phyloP scores from a whole-genome alignment of 2,888 invertebrate genomes.

The Eupeodes latifasciatus region DNA sequence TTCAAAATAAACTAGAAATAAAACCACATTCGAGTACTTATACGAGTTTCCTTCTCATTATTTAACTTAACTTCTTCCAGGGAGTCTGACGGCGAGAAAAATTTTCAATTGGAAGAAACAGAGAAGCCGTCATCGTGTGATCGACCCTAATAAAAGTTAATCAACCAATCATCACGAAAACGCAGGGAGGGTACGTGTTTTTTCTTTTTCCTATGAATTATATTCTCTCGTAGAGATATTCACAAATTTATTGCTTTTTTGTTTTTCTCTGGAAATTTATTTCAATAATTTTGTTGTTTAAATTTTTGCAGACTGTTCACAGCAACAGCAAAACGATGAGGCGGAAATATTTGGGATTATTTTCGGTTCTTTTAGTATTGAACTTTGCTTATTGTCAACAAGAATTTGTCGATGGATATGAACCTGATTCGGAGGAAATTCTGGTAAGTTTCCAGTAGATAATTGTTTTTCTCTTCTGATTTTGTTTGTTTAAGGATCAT shows the following conservation, averaged over 20 bases:
- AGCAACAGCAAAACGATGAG: conserved; percentile 48
- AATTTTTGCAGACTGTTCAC: conserved; percentile 50
- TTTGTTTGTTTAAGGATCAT: not conserved
- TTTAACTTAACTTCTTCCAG: conserved; percentile 39
- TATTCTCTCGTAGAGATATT: not conserved
- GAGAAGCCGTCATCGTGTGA: conserved; percentile 56
- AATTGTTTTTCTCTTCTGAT: not conserved
- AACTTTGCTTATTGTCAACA: conserved; percentile 61
- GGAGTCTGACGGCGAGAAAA: conserved; percentile 30
- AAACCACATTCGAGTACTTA: conserved; percentile 27
- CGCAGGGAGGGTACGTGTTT: conserved; percentile 65
- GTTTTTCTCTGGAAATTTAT: conserved; percentile 21
- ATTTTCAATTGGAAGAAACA: conserved; percentile 56
- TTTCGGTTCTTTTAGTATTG: conserved; percentile 60
- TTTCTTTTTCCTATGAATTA: conserved; percentile 36
- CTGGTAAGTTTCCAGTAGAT: conserved; percentile 41
- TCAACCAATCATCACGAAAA: conserved; percentile 57
- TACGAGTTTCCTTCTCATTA: not conserved
- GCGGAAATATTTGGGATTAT: conserved; percentile 63
- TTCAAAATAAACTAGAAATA: not conserved
- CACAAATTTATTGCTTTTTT: not conserved
- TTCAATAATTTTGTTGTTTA: not conserved
- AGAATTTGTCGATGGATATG: conserved; percentile 65
- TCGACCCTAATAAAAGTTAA: conserved; percentile 69
- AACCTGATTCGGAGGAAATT: conserved; percentile 63